Evolutionary conservation across 64 coral and sea anemone genomes (phyloP).

Genomic region (Porites lutea): DNA sequence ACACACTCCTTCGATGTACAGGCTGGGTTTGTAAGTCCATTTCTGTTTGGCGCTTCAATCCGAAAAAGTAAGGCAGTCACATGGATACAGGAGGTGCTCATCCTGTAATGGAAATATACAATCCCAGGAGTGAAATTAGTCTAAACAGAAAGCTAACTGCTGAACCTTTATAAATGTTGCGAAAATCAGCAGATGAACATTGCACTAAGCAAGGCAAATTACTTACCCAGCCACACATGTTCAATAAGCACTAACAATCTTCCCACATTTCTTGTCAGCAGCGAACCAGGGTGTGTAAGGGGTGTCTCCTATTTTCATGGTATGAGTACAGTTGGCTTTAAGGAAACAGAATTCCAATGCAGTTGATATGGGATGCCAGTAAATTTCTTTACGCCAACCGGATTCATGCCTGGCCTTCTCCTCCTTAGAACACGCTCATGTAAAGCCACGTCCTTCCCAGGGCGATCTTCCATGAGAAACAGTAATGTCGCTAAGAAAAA

Average conservation of each 20-base stretch:
- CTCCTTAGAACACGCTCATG: slow-evolving; percentile 68
- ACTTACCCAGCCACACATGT: too few species aligned
- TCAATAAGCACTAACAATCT: slow-evolving; percentile 24
- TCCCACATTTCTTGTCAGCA: not conserved
- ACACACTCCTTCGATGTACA: slow-evolving; percentile 64
- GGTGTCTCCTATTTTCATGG: slow-evolving; percentile 39
- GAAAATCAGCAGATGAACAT: not conserved
- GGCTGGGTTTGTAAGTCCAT: slow-evolving; percentile 64
- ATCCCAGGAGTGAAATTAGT: not conserved
- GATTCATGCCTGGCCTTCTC: slow-evolving; percentile 82
- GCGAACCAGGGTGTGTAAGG: slow-evolving; percentile 27
- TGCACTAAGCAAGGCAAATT: not conserved
- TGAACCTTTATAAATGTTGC: too few species aligned
- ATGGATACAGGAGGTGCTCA: slow-evolving; percentile 72
- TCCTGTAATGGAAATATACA: slow-evolving; percentile 44
- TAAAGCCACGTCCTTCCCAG: slow-evolving; percentile 75
- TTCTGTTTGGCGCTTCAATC: slow-evolving; percentile 62
- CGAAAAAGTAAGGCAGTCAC: slow-evolving; percentile 70
- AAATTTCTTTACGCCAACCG: slow-evolving; percentile 65
- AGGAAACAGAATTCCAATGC: slow-evolving; percentile 61
- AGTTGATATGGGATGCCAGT: not conserved
- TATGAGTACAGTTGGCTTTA: slow-evolving; percentile 53
- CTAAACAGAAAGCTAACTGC: too few species aligned
- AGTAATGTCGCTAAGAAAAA: slow-evolving; percentile 82
- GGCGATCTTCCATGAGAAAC: slow-evolving; percentile 72